phyloP scores from a whole-genome alignment of 2,888 invertebrate genomes.

The Sicus ferrugineus region DNA sequence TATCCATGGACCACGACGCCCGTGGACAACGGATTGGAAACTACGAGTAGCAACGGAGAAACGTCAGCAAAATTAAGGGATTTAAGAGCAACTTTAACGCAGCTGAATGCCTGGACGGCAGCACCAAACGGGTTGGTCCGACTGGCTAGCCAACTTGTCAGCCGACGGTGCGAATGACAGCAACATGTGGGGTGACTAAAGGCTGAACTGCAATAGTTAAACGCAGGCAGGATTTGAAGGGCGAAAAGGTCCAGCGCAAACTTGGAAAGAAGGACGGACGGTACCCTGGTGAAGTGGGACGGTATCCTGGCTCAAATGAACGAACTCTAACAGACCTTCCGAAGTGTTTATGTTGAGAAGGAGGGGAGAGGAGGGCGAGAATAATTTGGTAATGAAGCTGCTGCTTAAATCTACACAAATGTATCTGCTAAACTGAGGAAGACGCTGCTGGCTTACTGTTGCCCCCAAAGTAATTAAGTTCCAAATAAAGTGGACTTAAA shows the following conservation, averaged over 20 bases:
- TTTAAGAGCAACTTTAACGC: conserved; percentile 5
- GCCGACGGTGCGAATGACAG: conserved; percentile 16
- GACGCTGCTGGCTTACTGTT: neutral
- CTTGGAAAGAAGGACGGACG: neutral
- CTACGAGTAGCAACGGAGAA: too few relatives aligned
- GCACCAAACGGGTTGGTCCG: neutral
- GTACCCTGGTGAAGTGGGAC: too few relatives aligned
- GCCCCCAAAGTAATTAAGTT: neutral
- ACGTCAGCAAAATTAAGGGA: too few relatives aligned
- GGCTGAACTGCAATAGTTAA: neutral
- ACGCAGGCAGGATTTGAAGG: neutral
- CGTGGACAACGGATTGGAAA: neutral
- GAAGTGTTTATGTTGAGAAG: neutral
- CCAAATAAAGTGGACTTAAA: neutral
- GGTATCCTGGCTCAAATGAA: neutral
- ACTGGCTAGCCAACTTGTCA: neutral
- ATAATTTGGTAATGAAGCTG: neutral
- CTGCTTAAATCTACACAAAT: neutral
- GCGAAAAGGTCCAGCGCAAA: neutral
- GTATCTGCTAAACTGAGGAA: neutral
- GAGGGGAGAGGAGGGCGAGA: neutral
- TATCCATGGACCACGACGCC: too few relatives aligned
- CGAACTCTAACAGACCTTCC: neutral
- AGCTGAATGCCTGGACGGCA: conserved; percentile 6
- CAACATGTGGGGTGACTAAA: conserved; percentile 23